Percentiles rank a stretch among this genome's conserved stretches.
phyloP scores from a whole-genome alignment of 2,888 invertebrate species.

The Villa cingulata region DNA sequence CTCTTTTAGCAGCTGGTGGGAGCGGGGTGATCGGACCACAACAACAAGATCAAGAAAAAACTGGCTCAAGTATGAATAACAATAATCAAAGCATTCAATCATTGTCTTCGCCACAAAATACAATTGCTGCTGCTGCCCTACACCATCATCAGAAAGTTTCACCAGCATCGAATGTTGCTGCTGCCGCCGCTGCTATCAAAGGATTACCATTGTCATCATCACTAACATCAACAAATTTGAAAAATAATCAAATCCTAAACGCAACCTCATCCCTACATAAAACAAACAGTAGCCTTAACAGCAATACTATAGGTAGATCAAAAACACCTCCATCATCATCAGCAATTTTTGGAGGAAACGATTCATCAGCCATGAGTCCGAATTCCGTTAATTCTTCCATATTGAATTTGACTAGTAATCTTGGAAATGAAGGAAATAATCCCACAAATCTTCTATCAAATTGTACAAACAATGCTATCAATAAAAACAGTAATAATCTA shows the following conservation, averaged over 20 bases:
- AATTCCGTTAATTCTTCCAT: neutral
- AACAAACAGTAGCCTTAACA: neutral
- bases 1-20: slow-evolving; percentile 20
- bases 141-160: slow-evolving; percentile 10
- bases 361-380: neutral
- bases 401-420: neutral
- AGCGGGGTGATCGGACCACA: slow-evolving; percentile 22
- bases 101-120: neutral
- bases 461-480: neutral
- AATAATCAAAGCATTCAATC: neutral
- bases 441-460: neutral
- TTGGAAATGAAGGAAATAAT: neutral
- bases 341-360: neutral
- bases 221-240: slow-evolving; percentile 37
- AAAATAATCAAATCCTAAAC: neutral
- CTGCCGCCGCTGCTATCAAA: too few species aligned
- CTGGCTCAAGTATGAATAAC: neutral
- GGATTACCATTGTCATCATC: slow-evolving; percentile 19
- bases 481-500: too few species aligned
- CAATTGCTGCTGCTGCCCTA: slow-evolving; percentile 46
- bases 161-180: neutral
- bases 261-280: neutral
- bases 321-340: neutral
- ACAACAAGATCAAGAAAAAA: slow-evolving; percentile 10
- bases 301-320: neutral